Base-by-base conservation (phyloP, 1,140 invertebrate genomes). In the Charaxes varanes region DNA sequence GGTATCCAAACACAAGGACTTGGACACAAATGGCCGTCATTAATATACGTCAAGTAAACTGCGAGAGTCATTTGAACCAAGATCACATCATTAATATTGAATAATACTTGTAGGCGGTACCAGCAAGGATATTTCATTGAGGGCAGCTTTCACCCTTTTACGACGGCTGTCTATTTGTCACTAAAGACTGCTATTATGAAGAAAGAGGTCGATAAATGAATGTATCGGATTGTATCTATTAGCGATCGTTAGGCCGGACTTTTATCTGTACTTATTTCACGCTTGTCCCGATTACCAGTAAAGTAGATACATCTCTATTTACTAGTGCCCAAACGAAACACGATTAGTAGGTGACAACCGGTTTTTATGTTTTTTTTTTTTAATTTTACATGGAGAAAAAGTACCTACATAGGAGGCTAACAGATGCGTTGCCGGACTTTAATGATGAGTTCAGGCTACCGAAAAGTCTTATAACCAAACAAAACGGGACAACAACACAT, bases 81-180 rank as follows among this genome's bases (percentile, higher is more conserved):
- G 66, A 77, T 78, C 77, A 65, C 68, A 79, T 79, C 73, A 82
- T 82, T 82, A 79, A 82, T 82, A 82, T 77, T 69, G 62, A 76
- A 67, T 60, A 62, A 69, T 66, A 62, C 62, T 57, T 53, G 71
- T 63, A 62, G 76, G 76, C 76, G 72, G 68, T 43, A 56, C 51
- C 55, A 37, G 43, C 31, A 68, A 65, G 62, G 62, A 74, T 42
- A 65, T 77, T 69, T 73, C 69, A 73, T 62, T 66, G 57, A 65
- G 71, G 69, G 60, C 47, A 64, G 60, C 67, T 72, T 74, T 76
- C 55, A 82, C 74, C 78, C 78, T 79, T n/a, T 82, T 82, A 67
- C 54, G 53, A 62, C 49, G 62, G 44, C 43, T 51, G 60, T 59
- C 67, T 71, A 79, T 73, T 71, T 69, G 57, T 74, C 63, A 64